A percentile compares a stretch with the other conserved stretches of the same genome.
phyloP scores from a whole-genome alignment of 2,797 vertebrate species.

The Parauchenoglanis ngamensis region DNA sequence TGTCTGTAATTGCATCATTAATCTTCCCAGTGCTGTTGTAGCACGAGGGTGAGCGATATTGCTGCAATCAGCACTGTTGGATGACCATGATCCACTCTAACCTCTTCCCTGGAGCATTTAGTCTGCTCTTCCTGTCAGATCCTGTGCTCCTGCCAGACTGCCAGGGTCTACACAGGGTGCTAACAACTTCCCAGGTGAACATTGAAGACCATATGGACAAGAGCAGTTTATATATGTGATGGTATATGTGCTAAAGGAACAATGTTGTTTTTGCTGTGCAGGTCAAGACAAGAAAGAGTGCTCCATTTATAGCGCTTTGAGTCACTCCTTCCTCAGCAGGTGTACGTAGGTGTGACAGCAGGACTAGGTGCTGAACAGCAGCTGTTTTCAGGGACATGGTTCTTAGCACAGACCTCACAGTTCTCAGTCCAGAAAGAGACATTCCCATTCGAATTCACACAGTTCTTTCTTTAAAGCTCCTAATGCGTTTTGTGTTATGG shows the following conservation, averaged over 20 bases:
- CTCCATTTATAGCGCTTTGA: conserved; percentile 43
- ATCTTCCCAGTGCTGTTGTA: conserved; percentile 36
- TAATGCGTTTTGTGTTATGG: conserved; percentile 13
- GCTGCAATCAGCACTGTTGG: conserved; percentile 33
- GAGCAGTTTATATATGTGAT: conserved; percentile 11
- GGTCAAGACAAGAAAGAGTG: conserved; percentile 25
- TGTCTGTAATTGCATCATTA: conserved; percentile 43
- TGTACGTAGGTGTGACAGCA: conserved; percentile 35
- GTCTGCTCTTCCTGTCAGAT: conserved; percentile 32
- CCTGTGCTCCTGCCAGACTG: conserved; percentile 10
- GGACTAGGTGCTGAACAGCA: conserved; percentile 44
- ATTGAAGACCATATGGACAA: conserved; percentile 10
- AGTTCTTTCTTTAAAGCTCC: conserved; percentile 28
- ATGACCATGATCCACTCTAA: conserved; percentile 38
- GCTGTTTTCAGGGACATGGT: conserved; percentile 46
- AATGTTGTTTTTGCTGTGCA: conserved; percentile 1
- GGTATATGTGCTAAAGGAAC: background rate
- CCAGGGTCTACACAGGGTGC: background rate
- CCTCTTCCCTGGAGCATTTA: conserved; percentile 27
- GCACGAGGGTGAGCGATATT: conserved; percentile 13
- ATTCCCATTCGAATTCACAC: conserved; percentile 22
- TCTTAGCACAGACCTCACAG: conserved; percentile 32
- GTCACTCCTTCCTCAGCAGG: conserved; percentile 35
- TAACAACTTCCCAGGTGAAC: background rate
- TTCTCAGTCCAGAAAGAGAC: conserved; percentile 34